Conservation (phyloP, 1,140 invertebrate species). For the Bombus consobrinus region DNA sequence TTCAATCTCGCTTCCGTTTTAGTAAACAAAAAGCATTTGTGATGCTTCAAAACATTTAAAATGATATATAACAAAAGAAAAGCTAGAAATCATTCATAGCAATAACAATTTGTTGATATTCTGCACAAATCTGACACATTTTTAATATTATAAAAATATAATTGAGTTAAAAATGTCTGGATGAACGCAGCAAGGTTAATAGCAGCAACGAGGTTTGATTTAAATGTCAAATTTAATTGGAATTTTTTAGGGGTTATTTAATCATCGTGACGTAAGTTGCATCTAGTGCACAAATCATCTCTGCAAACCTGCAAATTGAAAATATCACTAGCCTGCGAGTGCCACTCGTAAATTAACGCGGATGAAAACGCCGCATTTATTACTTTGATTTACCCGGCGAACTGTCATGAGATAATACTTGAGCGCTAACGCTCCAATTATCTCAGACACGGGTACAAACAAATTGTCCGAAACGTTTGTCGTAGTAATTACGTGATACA, state of each 20-base stretch:
- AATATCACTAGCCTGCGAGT: neutral
- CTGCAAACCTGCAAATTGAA: neutral
- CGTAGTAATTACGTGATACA: slow-evolving; percentile 20
- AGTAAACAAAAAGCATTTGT: no score
- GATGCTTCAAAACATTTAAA: no score
- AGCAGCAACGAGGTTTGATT: neutral
- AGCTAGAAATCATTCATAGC: no score
- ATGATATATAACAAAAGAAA: no score
- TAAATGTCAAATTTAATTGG: neutral
- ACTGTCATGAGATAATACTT: neutral
- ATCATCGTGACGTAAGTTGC: neutral
- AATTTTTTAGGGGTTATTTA: neutral
- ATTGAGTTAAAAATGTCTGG: no score
- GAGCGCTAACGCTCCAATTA: slow-evolving; percentile 19
- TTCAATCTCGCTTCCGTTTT: no score
- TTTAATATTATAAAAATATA: no score
- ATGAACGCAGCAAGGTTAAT: no score
- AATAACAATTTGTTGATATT: no score
- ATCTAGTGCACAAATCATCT: neutral
- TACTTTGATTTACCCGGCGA: neutral
- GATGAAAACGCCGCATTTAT: neutral
- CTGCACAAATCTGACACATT: no score
- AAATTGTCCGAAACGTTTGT: slow-evolving; percentile 10
- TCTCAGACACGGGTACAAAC: neutral
- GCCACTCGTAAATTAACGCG: neutral